These are phyloP conservation scores for Therioaphis trifolii DNA, from an alignment of 2,888 invertebrate species.

Conservation along the genomic window DNA sequence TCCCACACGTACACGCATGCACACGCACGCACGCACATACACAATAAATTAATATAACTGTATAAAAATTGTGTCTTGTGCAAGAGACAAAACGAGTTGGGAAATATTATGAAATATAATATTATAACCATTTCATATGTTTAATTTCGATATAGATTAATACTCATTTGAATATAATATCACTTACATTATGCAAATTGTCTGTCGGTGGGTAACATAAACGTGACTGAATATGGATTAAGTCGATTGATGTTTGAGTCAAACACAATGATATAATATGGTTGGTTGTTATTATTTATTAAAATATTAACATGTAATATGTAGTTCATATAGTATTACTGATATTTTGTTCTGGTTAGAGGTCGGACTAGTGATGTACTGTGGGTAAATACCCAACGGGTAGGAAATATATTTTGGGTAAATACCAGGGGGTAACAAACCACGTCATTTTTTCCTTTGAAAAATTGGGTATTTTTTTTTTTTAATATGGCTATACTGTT, in stretches of 20 bases:
- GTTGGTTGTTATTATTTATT: neutral
- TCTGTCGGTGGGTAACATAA: conserved; percentile 5
- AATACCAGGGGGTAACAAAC: no score
- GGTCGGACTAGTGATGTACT: no score
- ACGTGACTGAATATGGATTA: conserved; percentile 44
- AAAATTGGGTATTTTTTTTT: no score
- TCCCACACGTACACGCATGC: no score
- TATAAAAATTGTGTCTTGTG: neutral
- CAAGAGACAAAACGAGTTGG: conserved; percentile 7
- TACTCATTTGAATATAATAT: conserved; percentile 33
- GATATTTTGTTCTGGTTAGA: no score
- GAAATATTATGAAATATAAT: conserved; percentile 16
- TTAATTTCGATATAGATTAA: conserved; percentile 11
- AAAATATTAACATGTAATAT: neutral
- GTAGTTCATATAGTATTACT: no score
- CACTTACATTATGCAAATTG: conserved; percentile 32
- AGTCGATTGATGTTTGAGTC: conserved; percentile 12
- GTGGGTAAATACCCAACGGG: no score
- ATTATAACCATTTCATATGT: neutral
- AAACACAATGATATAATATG: neutral
- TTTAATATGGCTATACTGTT: no score
- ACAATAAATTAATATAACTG: no score
- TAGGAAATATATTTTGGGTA: no score
- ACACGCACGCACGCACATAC: no score
- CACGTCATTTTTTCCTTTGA: no score